Conservation (phyloP, 2,888 invertebrate genomes). For the Idaea aversata region DNA sequence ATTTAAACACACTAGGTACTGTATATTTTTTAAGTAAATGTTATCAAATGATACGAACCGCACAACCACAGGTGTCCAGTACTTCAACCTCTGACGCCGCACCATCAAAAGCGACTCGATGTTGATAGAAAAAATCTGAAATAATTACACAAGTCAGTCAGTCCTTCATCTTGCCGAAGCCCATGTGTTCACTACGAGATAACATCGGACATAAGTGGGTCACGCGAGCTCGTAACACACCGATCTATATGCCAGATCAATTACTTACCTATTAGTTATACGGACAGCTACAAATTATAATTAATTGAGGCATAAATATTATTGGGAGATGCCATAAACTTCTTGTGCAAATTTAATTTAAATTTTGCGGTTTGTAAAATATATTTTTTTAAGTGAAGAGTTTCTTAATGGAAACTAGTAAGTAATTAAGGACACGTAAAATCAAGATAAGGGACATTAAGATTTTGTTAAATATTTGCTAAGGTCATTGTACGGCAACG, state of each 20-base stretch:
- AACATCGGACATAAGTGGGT: slow-evolving; percentile 54
- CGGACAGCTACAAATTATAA: slow-evolving; percentile 29
- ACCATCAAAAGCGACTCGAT: slow-evolving; percentile 87
- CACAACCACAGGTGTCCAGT: slow-evolving; percentile 88
- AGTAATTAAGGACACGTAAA: slow-evolving; percentile 10
- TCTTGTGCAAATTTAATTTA: slow-evolving; percentile 15
- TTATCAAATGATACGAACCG: slow-evolving; percentile 77
- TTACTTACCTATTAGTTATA: slow-evolving; percentile 32
- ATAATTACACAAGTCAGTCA: slow-evolving; percentile 33
- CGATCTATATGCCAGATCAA: slow-evolving; percentile 41
- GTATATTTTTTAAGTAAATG: too few species aligned
- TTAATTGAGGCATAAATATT: slow-evolving; percentile 27
- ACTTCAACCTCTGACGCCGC: slow-evolving; percentile 88
- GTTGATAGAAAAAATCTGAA: slow-evolving; percentile 88
- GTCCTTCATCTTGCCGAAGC: slow-evolving; percentile 32
- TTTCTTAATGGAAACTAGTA: slow-evolving; percentile 2
- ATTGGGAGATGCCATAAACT: slow-evolving; percentile 8
- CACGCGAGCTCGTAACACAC: slow-evolving; percentile 41
- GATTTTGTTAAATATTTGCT: slow-evolving; percentile 18
- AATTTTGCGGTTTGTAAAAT: slow-evolving; percentile 11
- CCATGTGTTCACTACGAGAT: slow-evolving; percentile 44
- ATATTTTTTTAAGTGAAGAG: not conserved
- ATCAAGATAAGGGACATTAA: not conserved
- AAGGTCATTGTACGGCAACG: slow-evolving; percentile 68
- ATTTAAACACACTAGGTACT: too few species aligned